Conservation (phyloP, 2,888 invertebrate genomes). For the Leptopilina drosophilae region DNA sequence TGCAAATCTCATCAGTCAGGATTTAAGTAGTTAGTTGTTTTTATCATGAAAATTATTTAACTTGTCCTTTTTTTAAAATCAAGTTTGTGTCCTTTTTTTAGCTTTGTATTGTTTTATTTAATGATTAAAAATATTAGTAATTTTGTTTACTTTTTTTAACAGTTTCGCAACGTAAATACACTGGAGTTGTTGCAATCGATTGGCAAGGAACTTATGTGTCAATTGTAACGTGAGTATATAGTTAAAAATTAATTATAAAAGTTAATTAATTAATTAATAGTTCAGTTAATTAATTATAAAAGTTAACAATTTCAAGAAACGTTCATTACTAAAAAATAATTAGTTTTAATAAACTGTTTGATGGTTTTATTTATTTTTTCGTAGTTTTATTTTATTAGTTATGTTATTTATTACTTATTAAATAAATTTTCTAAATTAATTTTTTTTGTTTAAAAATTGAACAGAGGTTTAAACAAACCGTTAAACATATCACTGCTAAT, state of each 20-base stretch:
- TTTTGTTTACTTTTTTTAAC: slow-evolving; percentile 50
- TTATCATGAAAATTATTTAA: not conserved
- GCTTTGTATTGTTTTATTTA: not conserved
- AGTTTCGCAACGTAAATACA: slow-evolving; percentile 77
- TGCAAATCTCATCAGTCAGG: slow-evolving; percentile 47
- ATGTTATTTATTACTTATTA: too few species aligned
- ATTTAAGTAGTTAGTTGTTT: slow-evolving; percentile 58
- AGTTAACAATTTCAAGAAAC: too few species aligned
- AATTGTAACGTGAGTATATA: slow-evolving; percentile 81
- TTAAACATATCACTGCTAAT: slow-evolving; percentile 79
- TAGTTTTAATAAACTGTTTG: too few species aligned
- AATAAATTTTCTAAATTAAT: too few species aligned
- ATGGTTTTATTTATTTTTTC: too few species aligned
- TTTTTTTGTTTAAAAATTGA: slow-evolving; percentile 39
- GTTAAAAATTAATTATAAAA: not conserved
- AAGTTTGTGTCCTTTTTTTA: not conserved
- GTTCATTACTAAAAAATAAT: too few species aligned
- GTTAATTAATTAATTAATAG: too few species aligned
- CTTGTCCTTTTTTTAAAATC: too few species aligned
- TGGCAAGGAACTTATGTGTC: slow-evolving; percentile 83
- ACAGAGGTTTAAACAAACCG: slow-evolving; percentile 79
- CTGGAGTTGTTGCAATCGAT: slow-evolving; percentile 83
- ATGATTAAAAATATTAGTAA: not conserved
- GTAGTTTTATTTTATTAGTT: too few species aligned
- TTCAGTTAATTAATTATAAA: not conserved